These are phyloP conservation scores for Vicugna pacos DNA, from an alignment of 2,113 vertebrate genomes.

Conservation along the genomic window DNA sequence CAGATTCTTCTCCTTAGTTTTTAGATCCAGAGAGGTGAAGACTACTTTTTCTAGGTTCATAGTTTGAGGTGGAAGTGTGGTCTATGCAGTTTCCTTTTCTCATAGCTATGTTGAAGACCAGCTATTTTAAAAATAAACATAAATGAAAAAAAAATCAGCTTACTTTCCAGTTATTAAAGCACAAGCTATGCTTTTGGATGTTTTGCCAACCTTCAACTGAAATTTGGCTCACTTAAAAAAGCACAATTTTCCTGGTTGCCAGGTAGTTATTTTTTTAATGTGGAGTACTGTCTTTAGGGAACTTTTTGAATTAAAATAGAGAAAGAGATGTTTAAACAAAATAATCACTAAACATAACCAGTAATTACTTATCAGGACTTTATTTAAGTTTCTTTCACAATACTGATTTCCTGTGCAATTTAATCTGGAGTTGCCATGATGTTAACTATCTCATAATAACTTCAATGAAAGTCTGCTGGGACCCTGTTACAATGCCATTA, in stretches of 20 bases:
- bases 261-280: conserved; percentile 43
- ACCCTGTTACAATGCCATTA: conserved; percentile 76
- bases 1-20: not conserved
- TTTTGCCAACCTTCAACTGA: conserved; percentile 37
- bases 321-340: conserved; percentile 49
- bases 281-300: not conserved
- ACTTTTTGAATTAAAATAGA: conserved; percentile 7
- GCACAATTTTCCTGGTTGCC: not conserved
- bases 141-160: conserved; percentile 41
- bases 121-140: conserved; percentile 52
- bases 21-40: not conserved
- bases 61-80: not conserved
- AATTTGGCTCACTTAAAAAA: conserved; percentile 49
- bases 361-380: conserved; percentile 67
- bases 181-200: not conserved
- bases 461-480: conserved; percentile 71
- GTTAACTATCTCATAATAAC: conserved; percentile 74
- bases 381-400: conserved; percentile 64
- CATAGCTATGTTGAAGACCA: not conserved
- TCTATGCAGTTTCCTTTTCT: not conserved
- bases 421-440: conserved; percentile 35
- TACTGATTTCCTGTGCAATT: conserved; percentile 60
- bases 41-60: not conserved
- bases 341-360: conserved; percentile 25
- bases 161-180: conserved; percentile 18